These are phyloP conservation scores for Xestia ashworthii DNA, from an alignment of 2,888 invertebrate species.

Conservation along the genomic window DNA sequence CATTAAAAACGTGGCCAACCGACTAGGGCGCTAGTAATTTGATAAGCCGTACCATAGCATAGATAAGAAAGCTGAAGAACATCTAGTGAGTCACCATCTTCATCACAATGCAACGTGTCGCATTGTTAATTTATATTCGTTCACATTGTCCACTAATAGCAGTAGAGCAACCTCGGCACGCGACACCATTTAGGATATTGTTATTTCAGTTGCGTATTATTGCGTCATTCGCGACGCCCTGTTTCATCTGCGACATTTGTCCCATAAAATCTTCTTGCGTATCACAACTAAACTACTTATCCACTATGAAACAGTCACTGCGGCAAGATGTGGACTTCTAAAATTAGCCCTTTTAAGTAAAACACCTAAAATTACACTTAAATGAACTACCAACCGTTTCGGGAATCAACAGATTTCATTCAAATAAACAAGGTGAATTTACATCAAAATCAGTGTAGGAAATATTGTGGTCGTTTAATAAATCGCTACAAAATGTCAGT, in stretches of 20 bases:
- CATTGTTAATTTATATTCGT: constrained; percentile 11
- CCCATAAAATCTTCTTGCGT: not conserved
- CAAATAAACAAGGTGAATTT: constrained; percentile 1
- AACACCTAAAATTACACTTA: not conserved
- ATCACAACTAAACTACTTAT: not conserved
- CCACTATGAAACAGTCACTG: not conserved
- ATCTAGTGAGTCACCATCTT: not conserved
- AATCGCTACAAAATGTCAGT: constrained; percentile 17
- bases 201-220: constrained; percentile 23
- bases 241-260: constrained; percentile 2
- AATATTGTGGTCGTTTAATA: constrained; percentile 10
- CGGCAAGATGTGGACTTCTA: not conserved
- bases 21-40: not conserved
- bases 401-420: not conserved
- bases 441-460: constrained; percentile 14
- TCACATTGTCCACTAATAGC: not conserved
- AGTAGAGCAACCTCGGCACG: not conserved
- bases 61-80: not conserved
- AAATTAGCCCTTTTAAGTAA: not conserved
- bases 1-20: not conserved
- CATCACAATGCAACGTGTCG: not conserved
- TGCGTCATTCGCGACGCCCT: constrained; percentile 20
- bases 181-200: constrained; percentile 12
- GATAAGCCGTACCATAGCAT: no score
- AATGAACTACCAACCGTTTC: not conserved